These are phyloP conservation scores for Salpingus planirostris DNA, from an alignment of 2,888 invertebrate species.

Conservation along the genomic window DNA sequence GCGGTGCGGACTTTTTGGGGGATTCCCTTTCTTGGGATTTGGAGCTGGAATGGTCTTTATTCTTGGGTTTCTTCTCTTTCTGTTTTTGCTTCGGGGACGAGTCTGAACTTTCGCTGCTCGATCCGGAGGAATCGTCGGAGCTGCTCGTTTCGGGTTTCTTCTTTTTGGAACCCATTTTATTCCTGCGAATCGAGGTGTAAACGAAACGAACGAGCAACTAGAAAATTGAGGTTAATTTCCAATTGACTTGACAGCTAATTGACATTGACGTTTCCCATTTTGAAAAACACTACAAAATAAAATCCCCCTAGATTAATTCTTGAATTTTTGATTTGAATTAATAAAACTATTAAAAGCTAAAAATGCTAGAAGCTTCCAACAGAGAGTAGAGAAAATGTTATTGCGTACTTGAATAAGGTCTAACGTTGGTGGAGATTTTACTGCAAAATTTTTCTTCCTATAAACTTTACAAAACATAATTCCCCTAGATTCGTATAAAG, in stretches of 20 bases:
- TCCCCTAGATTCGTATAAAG: too few species aligned
- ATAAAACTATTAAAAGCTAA: too few species aligned
- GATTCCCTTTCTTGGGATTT: conserved; percentile 4
- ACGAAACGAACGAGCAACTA: neutral
- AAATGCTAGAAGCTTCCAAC: too few species aligned
- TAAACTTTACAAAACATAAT: too few species aligned
- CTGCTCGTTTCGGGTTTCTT: conserved; percentile 6
- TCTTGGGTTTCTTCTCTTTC: conserved; percentile 3
- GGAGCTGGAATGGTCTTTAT: neutral
- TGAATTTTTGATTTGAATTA: too few species aligned
- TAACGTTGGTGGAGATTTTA: too few species aligned
- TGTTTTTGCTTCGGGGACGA: conserved; percentile 3
- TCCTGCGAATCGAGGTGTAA: neutral
- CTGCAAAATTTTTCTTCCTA: too few species aligned
- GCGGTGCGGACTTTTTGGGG: neutral
- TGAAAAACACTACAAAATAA: too few species aligned
- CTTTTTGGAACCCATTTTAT: conserved; percentile 9
- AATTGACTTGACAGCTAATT: neutral
- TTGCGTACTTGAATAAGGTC: too few species aligned
- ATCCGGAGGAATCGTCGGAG: conserved; percentile 5
- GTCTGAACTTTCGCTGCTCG: conserved; percentile 5
- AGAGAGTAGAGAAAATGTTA: too few species aligned
- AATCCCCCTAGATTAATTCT: too few species aligned
- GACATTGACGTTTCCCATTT: too few species aligned
- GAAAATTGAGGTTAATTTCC: neutral